Percentiles rank a stretch among this genome's conserved stretches.
Conservation (phyloP, 1,140 invertebrate species). For the Zophobas atratus region DNA sequence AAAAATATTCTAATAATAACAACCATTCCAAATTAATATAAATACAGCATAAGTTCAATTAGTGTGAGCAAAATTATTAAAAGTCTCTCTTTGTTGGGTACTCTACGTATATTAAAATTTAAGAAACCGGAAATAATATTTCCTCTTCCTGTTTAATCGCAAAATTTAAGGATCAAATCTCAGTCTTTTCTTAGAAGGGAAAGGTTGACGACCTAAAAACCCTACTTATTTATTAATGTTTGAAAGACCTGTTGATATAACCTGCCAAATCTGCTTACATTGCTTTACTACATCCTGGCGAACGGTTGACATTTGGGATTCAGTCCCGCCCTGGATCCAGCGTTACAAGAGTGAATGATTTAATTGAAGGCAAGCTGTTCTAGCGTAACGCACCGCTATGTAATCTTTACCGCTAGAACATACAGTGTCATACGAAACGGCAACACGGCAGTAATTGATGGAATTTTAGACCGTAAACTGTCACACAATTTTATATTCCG, state of each 20-base stretch:
- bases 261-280: background rate
- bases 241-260: background rate
- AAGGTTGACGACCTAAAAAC: too few relatives aligned
- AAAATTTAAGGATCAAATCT: background rate
- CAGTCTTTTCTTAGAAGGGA: background rate
- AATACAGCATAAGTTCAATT: too few relatives aligned
- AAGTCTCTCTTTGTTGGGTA: too few relatives aligned
- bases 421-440: slow-evolving; percentile 33
- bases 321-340: background rate
- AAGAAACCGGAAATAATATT: background rate
- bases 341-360: slow-evolving; percentile 12
- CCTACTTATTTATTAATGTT: background rate
- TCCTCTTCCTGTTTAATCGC: background rate
- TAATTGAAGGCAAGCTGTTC: slow-evolving; percentile 28
- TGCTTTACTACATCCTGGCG: background rate
- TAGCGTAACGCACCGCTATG: slow-evolving; percentile 36
- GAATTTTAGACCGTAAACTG: slow-evolving; percentile 39
- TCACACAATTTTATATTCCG: slow-evolving; percentile 21
- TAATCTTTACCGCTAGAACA: slow-evolving; percentile 31
- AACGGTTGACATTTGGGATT: background rate
- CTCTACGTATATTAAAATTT: background rate
- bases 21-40: too few relatives aligned
- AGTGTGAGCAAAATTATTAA: too few relatives aligned
- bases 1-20: too few relatives aligned
- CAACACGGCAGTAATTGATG: slow-evolving; percentile 18